Evolutionary conservation across 2,113 vertebrate species (phyloP).

Genomic region (Hydropotes inermis): DNA sequence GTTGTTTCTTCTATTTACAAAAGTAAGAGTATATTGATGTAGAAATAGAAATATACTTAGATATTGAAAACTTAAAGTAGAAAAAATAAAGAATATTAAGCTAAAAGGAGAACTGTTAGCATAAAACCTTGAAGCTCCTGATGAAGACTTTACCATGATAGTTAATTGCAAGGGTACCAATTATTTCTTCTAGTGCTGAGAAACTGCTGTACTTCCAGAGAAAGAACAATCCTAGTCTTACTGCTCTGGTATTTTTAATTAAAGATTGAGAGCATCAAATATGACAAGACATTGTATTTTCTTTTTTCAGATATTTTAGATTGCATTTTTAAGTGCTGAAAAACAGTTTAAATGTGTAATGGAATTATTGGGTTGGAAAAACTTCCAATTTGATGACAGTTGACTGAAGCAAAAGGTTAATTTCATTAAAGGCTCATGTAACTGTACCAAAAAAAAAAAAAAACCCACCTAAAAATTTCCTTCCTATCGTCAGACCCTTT

Average conservation of each 20-base stretch:
- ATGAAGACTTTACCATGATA: not conserved
- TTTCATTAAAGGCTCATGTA: conserved; percentile 37
- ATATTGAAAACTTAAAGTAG: not conserved
- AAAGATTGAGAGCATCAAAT: not conserved
- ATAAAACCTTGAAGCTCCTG: not conserved
- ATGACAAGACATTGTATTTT: not conserved
- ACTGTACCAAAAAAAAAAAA: not conserved
- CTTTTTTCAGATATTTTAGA: not conserved
- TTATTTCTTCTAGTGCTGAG: not conserved
- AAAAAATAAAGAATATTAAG: not conserved
- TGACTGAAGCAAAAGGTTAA: conserved; percentile 65
- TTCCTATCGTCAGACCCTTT: not conserved
- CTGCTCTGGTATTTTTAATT: conserved; percentile 14
- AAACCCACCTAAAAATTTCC: not conserved
- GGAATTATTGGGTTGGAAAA: conserved; percentile 47
- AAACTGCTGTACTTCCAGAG: not conserved
- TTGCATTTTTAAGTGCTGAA: not conserved
- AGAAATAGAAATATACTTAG: not conserved
- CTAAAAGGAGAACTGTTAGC: not conserved
- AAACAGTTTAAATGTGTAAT: conserved; percentile 43
- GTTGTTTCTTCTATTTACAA: not conserved
- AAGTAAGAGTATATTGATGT: not conserved
- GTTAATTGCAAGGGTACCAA: not conserved
- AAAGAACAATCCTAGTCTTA: not conserved
- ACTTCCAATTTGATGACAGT: conserved; percentile 38